Base-by-base conservation (phyloP, 1,140 invertebrate genomes). In the Lasioglossum albipes region DNA sequence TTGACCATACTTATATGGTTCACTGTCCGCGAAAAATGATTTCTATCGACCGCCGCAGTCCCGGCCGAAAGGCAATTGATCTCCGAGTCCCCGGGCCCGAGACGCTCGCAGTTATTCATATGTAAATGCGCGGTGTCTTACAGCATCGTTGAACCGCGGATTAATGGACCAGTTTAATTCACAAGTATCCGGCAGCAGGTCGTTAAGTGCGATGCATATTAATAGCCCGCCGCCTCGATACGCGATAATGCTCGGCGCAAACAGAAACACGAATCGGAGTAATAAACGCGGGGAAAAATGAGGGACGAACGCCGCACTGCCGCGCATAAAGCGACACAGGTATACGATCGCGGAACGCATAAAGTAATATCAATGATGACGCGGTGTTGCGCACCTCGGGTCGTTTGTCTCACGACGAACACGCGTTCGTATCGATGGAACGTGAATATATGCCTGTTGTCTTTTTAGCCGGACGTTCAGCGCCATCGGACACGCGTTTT, bases 161-260 rank as follows among this genome's bases (percentile, higher is more conserved):
- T 79, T 74, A 79, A 79, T 67, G 70, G 31, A 67, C 22, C 52
- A 74, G 36, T 79, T 74, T 64, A 71, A 79, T 79, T 74, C 71
- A 52, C 71, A 59, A 66, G 77, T 74, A 79, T 74, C 77, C 41
- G 77, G 62, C 77, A 79, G 76, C 61, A n/a, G 76, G 31, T 79
- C 76, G 69, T 79, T 79, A 79, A 79, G 72, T 31, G 18, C 76
- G 76, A 65, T 79, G 76, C 71, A 16, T 74, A 79, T 79, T 79
- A 79, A 74, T 74, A 74, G 61, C 62, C 20, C 0, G 20, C 62
- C 59, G 68, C 68, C 49, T 64, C 68, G 75, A 78, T 78, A 71
- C 68, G 75, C 57, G 68, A 64, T 78, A 72, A 78, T 72, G 68
- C 42, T 57, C 22, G 31, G 52, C 61, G 59, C 57, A 52, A 78